Evolutionary conservation across 2,113 vertebrate genomes (phyloP).

Genomic region (Picathartes gymnocephalus): DNA sequence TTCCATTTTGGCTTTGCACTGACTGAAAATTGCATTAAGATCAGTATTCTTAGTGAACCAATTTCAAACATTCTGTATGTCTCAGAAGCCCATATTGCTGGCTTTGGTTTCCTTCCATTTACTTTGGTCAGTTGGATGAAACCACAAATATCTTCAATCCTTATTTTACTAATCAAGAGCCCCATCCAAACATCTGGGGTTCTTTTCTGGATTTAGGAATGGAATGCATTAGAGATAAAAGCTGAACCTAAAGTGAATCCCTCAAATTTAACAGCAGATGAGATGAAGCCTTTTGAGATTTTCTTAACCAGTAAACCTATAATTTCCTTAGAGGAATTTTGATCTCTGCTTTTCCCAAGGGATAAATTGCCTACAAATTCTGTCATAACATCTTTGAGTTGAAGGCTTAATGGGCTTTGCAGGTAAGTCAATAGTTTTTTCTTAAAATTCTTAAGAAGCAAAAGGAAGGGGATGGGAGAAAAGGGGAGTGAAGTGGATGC

Average conservation of each 20-base stretch:
- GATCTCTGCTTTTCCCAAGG: not conserved
- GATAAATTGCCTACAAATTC: not conserved
- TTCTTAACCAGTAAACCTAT: not conserved
- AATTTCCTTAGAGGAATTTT: slow-evolving; percentile 25
- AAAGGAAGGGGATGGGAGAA: not conserved
- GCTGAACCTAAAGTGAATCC: not conserved
- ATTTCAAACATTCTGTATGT: not conserved
- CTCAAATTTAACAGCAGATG: not conserved
- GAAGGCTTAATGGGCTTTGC: not conserved
- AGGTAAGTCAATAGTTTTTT: not conserved
- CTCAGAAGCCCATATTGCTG: not conserved
- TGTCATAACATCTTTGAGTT: slow-evolving; percentile 2
- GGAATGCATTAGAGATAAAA: not conserved
- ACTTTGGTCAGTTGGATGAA: not conserved
- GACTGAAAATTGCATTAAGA: not conserved
- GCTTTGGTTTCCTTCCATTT: not conserved
- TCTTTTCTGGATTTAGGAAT: not conserved
- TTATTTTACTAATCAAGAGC: not conserved
- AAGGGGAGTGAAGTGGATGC: not conserved
- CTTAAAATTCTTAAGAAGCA: not conserved
- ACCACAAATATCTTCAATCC: not conserved
- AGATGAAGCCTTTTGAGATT: not conserved
- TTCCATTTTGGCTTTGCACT: not conserved
- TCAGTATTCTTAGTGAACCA: fast-evolving
- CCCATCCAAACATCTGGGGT: not conserved